Base-by-base conservation (phyloP, 2,113 vertebrate genomes). In the Actenoides hombroni region DNA sequence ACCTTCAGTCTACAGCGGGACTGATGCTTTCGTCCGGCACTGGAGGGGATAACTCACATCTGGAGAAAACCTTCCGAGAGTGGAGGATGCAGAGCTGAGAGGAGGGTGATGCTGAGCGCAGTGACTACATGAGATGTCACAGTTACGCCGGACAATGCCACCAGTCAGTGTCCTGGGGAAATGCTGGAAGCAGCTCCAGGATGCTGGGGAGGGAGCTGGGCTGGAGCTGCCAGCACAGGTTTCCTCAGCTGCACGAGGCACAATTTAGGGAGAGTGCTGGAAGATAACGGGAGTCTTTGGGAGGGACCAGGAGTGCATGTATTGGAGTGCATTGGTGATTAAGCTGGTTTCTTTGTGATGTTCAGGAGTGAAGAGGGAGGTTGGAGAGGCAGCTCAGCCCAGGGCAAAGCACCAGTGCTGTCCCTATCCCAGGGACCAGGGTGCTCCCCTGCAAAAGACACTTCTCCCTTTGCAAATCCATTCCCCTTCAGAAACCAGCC, bases 71-170 rank as follows among this genome's bases (percentile, higher is more conserved):
- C 26, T n/a, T 29, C 25, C 9, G 10, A 16, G n/a, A 2, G 0
- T 2, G 37, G 16, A 84, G 33, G 75, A 53, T 37, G n/a, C 29
- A 21, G 42, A 57, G 37, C 20, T 28, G 40, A 49, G 24, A 1
- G 0, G 9, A 51, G 48, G 33, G 28, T 5, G 10, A 17, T 3
- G 24, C 39, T 16, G 51, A 29, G 39, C 0, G 0, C 2, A 2
- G 13, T 35, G 37, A 18, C 26, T 6, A 10, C 29, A 0, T 4
- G 59, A 26, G 37, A 9, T 23, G 54, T 42, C 61, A 25, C 84
- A 19, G 80, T 23, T 24, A 6, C 28, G 10, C 5, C 2, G 0
- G 2, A 2, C 0, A 1, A 7, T n/a, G 51, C 7, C 2, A 0
- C 28, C 13, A 5, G 0, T 4, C 0, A 0, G 29, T 31, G 64